Percentiles rank a stretch among this genome's conserved stretches.
Conservation (phyloP, 2,797 vertebrate genomes). For the Sciurus vulgaris region DNA sequence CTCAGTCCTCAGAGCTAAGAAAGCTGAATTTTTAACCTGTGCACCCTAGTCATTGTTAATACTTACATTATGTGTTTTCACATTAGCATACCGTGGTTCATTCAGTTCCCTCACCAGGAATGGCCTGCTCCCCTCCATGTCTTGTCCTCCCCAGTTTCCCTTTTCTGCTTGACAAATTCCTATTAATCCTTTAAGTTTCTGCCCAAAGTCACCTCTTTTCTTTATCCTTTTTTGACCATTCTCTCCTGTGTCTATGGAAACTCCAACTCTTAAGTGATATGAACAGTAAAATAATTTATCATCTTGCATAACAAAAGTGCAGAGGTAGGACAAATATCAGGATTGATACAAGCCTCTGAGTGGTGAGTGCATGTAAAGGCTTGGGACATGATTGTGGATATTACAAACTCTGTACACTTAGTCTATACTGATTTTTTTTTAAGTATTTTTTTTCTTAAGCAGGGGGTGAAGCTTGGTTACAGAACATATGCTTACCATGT, state of each 20-base stretch:
- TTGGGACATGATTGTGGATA: background rate
- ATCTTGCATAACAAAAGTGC: background rate
- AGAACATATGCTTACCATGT: background rate
- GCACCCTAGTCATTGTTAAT: background rate
- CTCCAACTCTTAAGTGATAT: background rate
- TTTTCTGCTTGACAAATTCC: background rate
- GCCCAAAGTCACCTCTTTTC: background rate
- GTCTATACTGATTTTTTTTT: background rate
- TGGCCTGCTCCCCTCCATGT: background rate
- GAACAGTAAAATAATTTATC: constrained; percentile 4
- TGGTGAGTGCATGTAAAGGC: background rate
- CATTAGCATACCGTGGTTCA: background rate
- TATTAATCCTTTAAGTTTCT: background rate
- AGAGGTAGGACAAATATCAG: background rate
- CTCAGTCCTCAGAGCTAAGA: background rate
- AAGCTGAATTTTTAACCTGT: background rate
- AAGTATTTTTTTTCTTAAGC: background rate
- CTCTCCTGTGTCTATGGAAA: background rate
- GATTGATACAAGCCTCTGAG: background rate
- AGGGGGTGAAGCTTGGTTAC: background rate
- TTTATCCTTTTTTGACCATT: background rate
- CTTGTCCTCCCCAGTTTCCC: background rate
- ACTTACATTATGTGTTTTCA: background rate
- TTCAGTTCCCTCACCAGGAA: background rate
- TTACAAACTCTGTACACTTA: background rate